Percentiles rank a stretch among this genome's conserved stretches.
phyloP scores from a whole-genome alignment of 2,888 invertebrate genomes.

The Saturnia japonica region DNA sequence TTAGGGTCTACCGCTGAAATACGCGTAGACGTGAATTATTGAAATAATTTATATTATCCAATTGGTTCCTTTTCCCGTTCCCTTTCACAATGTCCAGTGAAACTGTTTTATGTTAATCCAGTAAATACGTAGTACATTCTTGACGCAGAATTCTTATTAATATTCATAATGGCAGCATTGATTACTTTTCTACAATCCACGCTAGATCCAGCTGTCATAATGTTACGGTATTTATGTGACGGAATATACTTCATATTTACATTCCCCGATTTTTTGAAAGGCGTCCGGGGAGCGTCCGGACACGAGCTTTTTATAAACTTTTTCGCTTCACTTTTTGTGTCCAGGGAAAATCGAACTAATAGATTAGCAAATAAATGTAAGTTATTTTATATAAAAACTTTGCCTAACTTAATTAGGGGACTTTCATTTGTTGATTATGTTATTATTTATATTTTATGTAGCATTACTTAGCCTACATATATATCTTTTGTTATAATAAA shows the following conservation, averaged over 20 bases:
- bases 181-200: constrained; percentile 5
- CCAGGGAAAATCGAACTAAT: no score
- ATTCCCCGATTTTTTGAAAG: no score
- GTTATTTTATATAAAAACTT: no score
- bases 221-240: neutral
- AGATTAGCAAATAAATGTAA: no score
- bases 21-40: neutral
- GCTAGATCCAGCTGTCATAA: neutral
- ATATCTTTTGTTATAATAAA: no score
- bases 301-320: no score
- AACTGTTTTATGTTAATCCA: constrained; percentile 21
- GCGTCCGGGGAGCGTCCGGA: no score
- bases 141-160: constrained; percentile 14
- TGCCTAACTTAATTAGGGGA: no score
- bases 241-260: neutral
- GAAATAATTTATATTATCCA: constrained; percentile 22
- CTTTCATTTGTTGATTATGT: no score
- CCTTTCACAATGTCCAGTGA: constrained; percentile 25
- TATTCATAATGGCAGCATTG: constrained; percentile 12
- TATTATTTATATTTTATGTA: no score
- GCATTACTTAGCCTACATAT: no score
- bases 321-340: no score
- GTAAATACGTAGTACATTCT: constrained; percentile 12
- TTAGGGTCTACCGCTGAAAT: neutral
- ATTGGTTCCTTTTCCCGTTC: constrained; percentile 33